Evolutionary conservation across 2,797 vertebrate genomes (phyloP), one percentile per base, ranked within the genome.

Genomic region (Ataeniobius toweri): DNA sequence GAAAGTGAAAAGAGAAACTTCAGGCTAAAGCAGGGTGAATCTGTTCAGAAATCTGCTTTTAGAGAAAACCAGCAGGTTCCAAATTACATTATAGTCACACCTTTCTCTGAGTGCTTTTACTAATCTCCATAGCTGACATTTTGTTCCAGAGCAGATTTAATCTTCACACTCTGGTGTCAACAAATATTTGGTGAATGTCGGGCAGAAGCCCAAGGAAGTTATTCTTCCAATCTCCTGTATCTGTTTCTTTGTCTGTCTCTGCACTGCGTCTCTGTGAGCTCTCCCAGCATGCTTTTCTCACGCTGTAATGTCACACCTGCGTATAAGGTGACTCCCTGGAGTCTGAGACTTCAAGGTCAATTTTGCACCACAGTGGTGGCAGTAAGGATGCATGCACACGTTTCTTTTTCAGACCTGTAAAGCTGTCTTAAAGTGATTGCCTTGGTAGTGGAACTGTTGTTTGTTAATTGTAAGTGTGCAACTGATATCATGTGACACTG

Each of bases 251-350:
- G 56, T 73, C 72, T 28, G 53, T 76, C 46, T 75, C 75, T 39
- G 39, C 26, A 55, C 75, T 74, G 74, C 46, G 46, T 88, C 79
- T 81, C 77, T 74, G 77, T 86, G 85, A 87, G 88, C 58, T 89
- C 87, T 92, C 91, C 94, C 92, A 94, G 91, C 92, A 92, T 94
- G 91, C 92, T 91, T 88, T 93, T 94, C 91, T 94, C 91, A 93
- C 88, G 69, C 85, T 95, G 95, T 95, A 94, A 95, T 94, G 89
- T 95, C 94, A 96, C 93, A 95, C 95, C 94, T 93, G 94, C 89
- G 92, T 94, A 94, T 95, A 93, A 93, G 89, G 92, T 94, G 92
- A 93, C 93, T 91, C 85, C 85, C 74, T 75, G 82, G 89, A 89
- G 89, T 85, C 88, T n/a, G 59, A 78, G 80, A 82, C 84, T 85